A percentile compares a stretch with the other conserved stretches of the same genome.
Conservation (phyloP, 2,113 vertebrate species). For the Chelonoidis abingdonii region DNA sequence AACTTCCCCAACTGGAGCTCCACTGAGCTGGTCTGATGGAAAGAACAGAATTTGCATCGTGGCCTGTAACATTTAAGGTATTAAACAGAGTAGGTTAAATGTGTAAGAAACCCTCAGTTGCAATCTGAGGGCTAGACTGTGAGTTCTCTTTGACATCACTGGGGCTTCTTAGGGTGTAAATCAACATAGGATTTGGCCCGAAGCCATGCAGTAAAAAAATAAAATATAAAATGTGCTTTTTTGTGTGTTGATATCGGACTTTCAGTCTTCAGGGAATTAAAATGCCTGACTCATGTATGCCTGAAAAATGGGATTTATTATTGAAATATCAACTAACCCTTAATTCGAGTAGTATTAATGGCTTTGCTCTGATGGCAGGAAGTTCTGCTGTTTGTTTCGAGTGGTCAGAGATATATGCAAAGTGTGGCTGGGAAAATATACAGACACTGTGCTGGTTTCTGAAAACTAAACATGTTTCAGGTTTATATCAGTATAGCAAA, state of each 20-base stretch:
- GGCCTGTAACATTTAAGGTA: neutral
- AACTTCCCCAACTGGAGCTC: neutral
- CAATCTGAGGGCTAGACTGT: neutral
- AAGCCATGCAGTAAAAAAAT: neutral
- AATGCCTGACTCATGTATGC: neutral
- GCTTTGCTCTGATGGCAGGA: conserved; percentile 5
- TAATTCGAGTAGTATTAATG: neutral
- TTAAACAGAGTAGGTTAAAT: neutral
- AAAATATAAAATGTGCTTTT: neutral
- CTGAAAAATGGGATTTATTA: conserved; percentile 16
- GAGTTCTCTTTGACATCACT: neutral
- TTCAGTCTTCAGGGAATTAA: conserved; percentile 23
- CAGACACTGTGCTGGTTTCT: conserved; percentile 2
- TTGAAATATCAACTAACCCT: neutral
- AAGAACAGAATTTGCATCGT: neutral
- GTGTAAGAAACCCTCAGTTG: neutral
- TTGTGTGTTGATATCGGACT: neutral
- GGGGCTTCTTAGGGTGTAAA: neutral
- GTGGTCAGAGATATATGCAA: neutral
- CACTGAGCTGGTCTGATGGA: neutral
- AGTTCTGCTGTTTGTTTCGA: conserved; percentile 10
- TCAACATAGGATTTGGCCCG: neutral
- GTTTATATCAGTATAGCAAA: neutral
- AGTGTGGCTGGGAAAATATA: neutral
- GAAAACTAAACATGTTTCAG: neutral